Evolutionary conservation across 2,888 invertebrate genomes (phyloP), one percentile per base, ranked within the genome.

Genomic region (Drosophila multiciliata): DNA sequence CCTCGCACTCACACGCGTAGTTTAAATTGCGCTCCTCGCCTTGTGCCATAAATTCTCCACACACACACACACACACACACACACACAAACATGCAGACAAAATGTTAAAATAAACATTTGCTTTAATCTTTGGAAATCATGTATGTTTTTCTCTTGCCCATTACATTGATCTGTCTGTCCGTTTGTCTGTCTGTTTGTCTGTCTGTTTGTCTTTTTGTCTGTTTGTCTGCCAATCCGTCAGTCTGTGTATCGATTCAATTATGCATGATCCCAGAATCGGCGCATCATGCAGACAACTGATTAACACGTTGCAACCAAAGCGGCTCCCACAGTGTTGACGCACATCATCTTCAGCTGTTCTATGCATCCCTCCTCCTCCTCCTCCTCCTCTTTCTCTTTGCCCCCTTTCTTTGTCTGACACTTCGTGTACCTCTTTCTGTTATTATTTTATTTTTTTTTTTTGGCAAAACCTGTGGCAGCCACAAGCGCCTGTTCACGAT

Each of bases 1-100:
- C 50, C 70, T 64, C 70, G 66, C 75, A 87, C 85, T 85, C 85
- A 87, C 85, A 85, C 90, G 86, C 85, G 85, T 85, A 87, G 85
- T 85, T 85, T 89, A 89, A 85, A 85, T 89, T 89, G 82, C 73
- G 83, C 72, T 85, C 72, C 50, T 38, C 75, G 66, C 74, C 66
- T 73, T 73, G 86, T 84, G 77, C 80, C 81, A 85, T 89, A 87
- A 90, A 85, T 90, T 76, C 87, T 59, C 64, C 66, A 66, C 40
- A 36, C 42, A 38, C 57, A 78, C 42, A n/a, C 54, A 42, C 23
- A 54, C 11, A 53, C 20, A 53, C 33, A 53, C 9, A 12, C 11
- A 50, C 15, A 33, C 45, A 42, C 52, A 81, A 23, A 17, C 2
- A 23, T n/a, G 2, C 33, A 60, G 53, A 82, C 36, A 58, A 66